phyloP scores from a whole-genome alignment of 2,888 invertebrate species.

The Agonum fuliginosum region DNA sequence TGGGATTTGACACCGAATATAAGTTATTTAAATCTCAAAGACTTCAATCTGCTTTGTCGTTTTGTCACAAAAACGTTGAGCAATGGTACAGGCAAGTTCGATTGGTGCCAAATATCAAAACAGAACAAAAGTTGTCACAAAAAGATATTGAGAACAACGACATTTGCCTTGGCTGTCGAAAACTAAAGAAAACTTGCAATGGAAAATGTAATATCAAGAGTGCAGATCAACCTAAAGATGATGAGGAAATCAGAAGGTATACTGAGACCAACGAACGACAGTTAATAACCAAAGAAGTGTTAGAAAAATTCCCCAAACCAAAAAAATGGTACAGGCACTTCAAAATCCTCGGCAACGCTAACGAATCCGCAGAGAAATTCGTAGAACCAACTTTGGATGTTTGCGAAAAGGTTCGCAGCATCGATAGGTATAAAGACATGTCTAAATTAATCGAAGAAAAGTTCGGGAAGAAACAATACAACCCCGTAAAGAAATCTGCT shows the following conservation, averaged over 20 bases:
- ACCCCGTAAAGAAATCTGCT: slow-evolving; percentile 70
- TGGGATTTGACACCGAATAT: slow-evolving; percentile 79
- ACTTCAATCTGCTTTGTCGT: slow-evolving; percentile 79
- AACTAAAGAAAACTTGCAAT: slow-evolving; percentile 61
- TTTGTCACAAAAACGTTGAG: slow-evolving; percentile 80
- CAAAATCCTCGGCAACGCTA: slow-evolving; percentile 73
- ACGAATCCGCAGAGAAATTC: slow-evolving; percentile 37
- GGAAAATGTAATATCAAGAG: slow-evolving; percentile 59
- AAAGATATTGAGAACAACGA: slow-evolving; percentile 34
- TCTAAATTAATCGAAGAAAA: slow-evolving; percentile 81
- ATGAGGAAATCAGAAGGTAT: slow-evolving; percentile 56
- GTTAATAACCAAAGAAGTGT: slow-evolving; percentile 68
- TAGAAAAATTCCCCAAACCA: slow-evolving; percentile 75
- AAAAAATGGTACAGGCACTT: slow-evolving; percentile 81
- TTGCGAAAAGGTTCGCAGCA: slow-evolving; percentile 81
- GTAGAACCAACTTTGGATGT: slow-evolving; percentile 75
- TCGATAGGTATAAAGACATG: slow-evolving; percentile 84
- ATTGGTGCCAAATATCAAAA: slow-evolving; percentile 67
- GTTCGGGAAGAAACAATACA: slow-evolving; percentile 74
- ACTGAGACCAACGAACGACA: slow-evolving; percentile 64
- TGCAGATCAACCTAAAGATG: slow-evolving; percentile 36
- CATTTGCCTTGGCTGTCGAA: slow-evolving; percentile 62
- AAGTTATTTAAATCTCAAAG: slow-evolving; percentile 79
- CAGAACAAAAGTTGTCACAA: slow-evolving; percentile 38
- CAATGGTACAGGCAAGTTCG: slow-evolving; percentile 79